A percentile compares a stretch with the other conserved stretches of the same genome.
Evolutionary conservation across 2,797 vertebrate species (phyloP).

Genomic region (Gadopsis marmoratus): DNA sequence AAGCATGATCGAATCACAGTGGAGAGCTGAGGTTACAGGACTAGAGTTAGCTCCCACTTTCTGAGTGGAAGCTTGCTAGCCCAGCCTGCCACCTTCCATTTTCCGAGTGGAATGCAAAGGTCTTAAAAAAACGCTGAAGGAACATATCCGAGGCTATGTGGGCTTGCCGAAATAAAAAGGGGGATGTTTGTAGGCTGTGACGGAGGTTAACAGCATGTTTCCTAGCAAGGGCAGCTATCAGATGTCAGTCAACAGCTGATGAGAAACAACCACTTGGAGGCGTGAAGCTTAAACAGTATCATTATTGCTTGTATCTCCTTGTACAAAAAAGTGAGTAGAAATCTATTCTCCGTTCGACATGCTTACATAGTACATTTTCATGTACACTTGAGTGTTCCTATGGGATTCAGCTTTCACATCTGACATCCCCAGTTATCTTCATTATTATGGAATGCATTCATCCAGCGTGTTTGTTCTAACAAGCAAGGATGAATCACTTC

Average conservation of each 20-base stretch:
- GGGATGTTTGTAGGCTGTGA: neutral
- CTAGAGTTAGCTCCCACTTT: neutral
- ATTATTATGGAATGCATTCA: conserved; percentile 70
- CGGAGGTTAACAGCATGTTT: neutral
- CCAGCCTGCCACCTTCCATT: neutral
- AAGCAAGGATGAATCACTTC: conserved; percentile 75
- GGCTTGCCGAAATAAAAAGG: neutral
- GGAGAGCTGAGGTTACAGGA: neutral
- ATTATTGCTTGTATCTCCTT: neutral
- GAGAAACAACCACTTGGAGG: neutral
- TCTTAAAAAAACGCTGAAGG: neutral
- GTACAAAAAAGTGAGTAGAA: neutral
- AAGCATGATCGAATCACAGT: too few species aligned
- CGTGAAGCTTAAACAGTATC: neutral
- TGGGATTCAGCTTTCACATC: conserved; percentile 26
- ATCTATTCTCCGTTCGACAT: neutral
- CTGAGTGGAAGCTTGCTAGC: neutral
- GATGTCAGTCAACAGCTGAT: neutral
- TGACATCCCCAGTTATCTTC: conserved; percentile 59
- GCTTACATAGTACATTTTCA: neutral
- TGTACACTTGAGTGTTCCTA: conserved; percentile 7
- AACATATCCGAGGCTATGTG: neutral
- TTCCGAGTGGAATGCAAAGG: neutral
- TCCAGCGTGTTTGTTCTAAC: conserved; percentile 66
- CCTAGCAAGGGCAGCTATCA: neutral